Conservation (phyloP, 2,888 invertebrate genomes). For the Blomia tropicalis region DNA sequence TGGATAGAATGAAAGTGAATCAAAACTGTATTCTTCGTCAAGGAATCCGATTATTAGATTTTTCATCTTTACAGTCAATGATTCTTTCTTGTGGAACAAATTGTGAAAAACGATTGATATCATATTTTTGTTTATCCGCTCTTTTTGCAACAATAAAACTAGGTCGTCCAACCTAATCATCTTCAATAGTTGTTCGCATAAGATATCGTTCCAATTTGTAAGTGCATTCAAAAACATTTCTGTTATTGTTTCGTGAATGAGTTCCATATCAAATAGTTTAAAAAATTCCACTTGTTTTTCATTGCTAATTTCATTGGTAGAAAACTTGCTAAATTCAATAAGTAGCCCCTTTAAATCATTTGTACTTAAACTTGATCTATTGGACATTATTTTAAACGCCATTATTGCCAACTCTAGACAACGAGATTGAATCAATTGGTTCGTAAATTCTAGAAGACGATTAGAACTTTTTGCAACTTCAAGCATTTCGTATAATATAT, state of each 20-base stretch:
- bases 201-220: slow-evolving; percentile 17
- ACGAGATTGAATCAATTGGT: background rate
- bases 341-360: background rate
- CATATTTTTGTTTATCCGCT: background rate
- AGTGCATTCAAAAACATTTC: background rate
- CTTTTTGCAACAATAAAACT: slow-evolving; percentile 17
- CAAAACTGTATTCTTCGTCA: background rate
- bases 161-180: slow-evolving; percentile 25
- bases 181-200: slow-evolving; percentile 13
- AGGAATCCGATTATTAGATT: background rate
- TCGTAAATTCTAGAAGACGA: background rate
- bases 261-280: background rate
- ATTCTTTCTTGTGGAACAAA: background rate
- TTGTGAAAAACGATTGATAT: background rate
- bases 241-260: background rate
- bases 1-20: background rate
- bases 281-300: background rate
- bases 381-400: background rate
- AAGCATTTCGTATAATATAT: background rate
- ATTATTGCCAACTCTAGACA: background rate
- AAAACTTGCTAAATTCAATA: background rate
- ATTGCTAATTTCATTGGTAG: background rate
- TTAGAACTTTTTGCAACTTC: background rate
- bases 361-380: background rate
- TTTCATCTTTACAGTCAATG: background rate